phyloP scores from a whole-genome alignment of 2,797 vertebrate genomes.

The Hydrolagus colliei region DNA sequence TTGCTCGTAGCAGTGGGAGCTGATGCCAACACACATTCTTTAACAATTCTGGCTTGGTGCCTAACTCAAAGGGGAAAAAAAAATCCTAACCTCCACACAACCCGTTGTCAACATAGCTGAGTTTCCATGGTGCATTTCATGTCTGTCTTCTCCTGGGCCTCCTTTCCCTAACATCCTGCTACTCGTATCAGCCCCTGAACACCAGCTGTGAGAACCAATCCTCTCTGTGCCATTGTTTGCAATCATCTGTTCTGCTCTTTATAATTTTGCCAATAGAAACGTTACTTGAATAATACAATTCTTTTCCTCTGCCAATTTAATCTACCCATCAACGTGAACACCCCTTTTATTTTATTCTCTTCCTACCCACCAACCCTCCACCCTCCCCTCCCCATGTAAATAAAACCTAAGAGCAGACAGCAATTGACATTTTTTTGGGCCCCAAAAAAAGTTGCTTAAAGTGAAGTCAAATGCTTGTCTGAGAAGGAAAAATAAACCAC shows the following conservation, averaged over 20 bases:
- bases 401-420: conserved; percentile 48
- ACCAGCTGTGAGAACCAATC: conserved; percentile 57
- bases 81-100: conserved; percentile 64
- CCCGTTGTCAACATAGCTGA: conserved; percentile 71
- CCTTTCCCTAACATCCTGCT: conserved; percentile 62
- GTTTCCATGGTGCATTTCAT: conserved; percentile 78
- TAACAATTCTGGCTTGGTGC: conserved; percentile 70
- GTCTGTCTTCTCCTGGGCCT: conserved; percentile 64
- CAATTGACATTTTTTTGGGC: conserved; percentile 41
- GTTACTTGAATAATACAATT: too few species aligned
- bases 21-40: conserved; percentile 72
- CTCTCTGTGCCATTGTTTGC: conserved; percentile 60
- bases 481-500: conserved; percentile 50
- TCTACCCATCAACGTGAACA: background rate
- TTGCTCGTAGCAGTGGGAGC: conserved; percentile 65
- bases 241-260: conserved; percentile 35
- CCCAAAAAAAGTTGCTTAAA: too few species aligned
- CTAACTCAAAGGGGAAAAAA: conserved; percentile 72
- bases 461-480: conserved; percentile 46
- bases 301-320: too few species aligned
- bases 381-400: conserved; percentile 38
- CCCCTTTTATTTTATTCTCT: background rate
- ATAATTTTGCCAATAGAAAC: too few species aligned
- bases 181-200: conserved; percentile 79
- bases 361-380: background rate